These are phyloP conservation scores for Saguinus midas DNA, from an alignment of 2,113 vertebrate species.

Conservation along the genomic window DNA sequence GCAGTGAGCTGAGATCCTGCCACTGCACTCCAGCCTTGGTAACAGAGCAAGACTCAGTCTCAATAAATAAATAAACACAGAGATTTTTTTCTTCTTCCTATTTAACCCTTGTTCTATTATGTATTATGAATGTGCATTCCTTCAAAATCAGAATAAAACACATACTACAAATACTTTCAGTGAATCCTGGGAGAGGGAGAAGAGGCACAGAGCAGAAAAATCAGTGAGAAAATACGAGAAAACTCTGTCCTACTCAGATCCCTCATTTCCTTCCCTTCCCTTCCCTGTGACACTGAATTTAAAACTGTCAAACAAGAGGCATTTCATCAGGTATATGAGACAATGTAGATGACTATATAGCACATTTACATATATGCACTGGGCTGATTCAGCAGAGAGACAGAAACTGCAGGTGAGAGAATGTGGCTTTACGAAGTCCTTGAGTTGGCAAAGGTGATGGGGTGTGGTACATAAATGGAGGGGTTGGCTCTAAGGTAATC, in stretches of 20 bases:
- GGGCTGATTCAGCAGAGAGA: background rate
- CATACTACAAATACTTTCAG: constrained; percentile 7
- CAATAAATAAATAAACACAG: too few species aligned
- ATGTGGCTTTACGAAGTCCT: background rate
- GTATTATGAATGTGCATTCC: background rate
- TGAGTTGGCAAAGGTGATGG: background rate
- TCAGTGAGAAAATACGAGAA: constrained; percentile 6
- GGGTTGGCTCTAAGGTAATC: background rate
- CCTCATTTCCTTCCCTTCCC: background rate
- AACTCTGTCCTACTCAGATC: background rate
- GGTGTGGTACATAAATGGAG: background rate
- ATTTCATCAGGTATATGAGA: background rate
- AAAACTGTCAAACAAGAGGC: background rate
- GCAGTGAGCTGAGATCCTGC: too few species aligned
- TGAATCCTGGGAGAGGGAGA: background rate
- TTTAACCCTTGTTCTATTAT: background rate
- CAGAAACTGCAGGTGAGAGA: background rate
- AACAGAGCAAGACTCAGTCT: too few species aligned
- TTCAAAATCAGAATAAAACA: constrained; percentile 25
- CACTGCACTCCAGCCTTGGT: too few species aligned
- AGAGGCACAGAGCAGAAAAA: background rate
- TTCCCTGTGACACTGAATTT: background rate
- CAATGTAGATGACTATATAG: background rate
- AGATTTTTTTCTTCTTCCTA: constrained; percentile 6
- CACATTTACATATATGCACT: background rate